A percentile compares a stretch with the other conserved stretches of the same genome.
phyloP scores from a whole-genome alignment of 1,140 invertebrate genomes.

The Zeugodacus cucurbitae region DNA sequence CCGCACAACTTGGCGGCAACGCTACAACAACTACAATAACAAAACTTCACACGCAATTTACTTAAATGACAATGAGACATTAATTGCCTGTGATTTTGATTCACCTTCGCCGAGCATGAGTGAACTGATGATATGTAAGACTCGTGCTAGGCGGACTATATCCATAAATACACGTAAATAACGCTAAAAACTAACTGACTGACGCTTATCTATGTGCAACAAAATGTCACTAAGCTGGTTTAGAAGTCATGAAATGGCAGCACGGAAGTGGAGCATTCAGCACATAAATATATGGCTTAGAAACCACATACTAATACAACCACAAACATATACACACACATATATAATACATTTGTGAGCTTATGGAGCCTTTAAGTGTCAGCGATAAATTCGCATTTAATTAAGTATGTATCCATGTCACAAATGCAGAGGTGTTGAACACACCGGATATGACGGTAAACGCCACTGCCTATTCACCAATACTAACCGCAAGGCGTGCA shows the following conservation, averaged over 20 bases:
- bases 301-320: not conserved
- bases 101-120: constrained; percentile 23
- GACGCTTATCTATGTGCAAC: not conserved
- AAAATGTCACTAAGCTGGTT: not conserved
- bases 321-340: not conserved
- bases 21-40: not conserved
- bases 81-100: constrained; percentile 20
- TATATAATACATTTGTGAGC: not conserved
- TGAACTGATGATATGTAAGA: not conserved
- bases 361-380: not conserved
- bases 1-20: not conserved
- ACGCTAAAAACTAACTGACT: constrained; percentile 14
- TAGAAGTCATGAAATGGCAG: not conserved
- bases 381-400: not conserved
- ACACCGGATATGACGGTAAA: not conserved
- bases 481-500: not conserved
- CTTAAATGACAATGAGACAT: constrained; percentile 12
- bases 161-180: not conserved
- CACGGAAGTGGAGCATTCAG: not conserved
- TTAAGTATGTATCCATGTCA: not conserved
- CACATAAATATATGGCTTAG: not conserved
- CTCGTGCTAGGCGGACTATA: not conserved
- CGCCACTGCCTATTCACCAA: not conserved
- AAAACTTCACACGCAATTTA: constrained; percentile 3
- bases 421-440: not conserved